Evolutionary conservation across 1,140 invertebrate genomes (phyloP).

Genomic region (Drosophila ercepeae): DNA sequence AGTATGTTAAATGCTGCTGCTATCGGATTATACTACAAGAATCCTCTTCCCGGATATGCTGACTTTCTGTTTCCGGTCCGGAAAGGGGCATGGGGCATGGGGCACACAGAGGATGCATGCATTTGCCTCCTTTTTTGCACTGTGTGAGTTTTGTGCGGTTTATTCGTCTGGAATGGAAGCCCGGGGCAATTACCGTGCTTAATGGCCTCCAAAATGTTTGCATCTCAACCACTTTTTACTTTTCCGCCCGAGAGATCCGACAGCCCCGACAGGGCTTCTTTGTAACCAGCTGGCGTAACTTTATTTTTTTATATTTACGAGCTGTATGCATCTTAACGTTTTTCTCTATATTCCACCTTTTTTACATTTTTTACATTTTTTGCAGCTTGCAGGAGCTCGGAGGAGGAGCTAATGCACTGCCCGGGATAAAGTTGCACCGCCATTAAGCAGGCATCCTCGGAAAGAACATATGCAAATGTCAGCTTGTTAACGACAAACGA

Average conservation of each 20-base stretch:
- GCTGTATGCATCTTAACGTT: constrained; percentile 37
- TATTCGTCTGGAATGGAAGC: constrained; percentile 64
- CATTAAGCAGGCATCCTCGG: constrained; percentile 27
- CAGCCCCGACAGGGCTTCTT: constrained; percentile 7
- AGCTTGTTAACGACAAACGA: constrained; percentile 34
- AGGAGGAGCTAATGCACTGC: constrained; percentile 28
- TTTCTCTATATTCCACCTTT: constrained; percentile 19
- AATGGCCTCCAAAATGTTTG: constrained; percentile 51
- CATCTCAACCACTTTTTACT: constrained; percentile 1
- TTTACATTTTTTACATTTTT: background rate
- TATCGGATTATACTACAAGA: constrained; percentile 32
- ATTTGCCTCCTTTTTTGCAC: constrained; percentile 13
- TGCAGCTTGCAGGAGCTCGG: constrained; percentile 20
- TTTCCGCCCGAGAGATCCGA: background rate
- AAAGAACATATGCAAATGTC: constrained; percentile 57
- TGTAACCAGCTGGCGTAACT: constrained; percentile 53
- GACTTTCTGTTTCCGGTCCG: constrained; percentile 15
- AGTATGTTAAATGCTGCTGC: constrained; percentile 6
- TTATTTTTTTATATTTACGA: constrained; percentile 50
- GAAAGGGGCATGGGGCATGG: constrained; percentile 19
- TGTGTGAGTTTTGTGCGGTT: constrained; percentile 38
- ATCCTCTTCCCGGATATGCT: constrained; percentile 1
- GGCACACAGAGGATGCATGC: constrained; percentile 28
- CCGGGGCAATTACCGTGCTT: constrained; percentile 62
- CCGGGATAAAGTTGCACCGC: constrained; percentile 42